phyloP scores from a whole-genome alignment of 2,797 vertebrate genomes.

The Discoglossus pictus region DNA sequence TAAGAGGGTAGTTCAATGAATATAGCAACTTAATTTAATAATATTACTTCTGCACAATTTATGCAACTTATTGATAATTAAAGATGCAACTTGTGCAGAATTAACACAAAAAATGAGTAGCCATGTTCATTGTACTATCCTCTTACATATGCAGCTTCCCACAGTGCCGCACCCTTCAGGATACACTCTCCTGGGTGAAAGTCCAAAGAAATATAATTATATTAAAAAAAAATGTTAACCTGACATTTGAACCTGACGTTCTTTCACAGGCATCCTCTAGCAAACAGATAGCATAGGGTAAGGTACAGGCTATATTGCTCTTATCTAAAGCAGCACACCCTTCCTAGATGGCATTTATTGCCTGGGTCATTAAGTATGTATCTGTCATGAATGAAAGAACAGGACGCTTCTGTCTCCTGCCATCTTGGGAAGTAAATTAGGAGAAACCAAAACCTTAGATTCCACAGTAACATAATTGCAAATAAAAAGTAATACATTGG shows the following conservation, averaged over 20 bases:
- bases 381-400: slow-evolving; percentile 3
- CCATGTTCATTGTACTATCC: too few relatives aligned
- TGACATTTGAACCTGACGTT: slow-evolving; percentile 11
- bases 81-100: too few relatives aligned
- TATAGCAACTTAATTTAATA: too few relatives aligned
- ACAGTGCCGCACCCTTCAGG: background rate
- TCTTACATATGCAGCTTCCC: background rate
- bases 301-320: slow-evolving; percentile 33
- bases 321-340: slow-evolving; percentile 19
- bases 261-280: background rate
- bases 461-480: too few relatives aligned
- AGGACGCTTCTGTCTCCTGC: too few relatives aligned
- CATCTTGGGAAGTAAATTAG: too few relatives aligned
- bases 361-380: slow-evolving; percentile 7
- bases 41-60: too few relatives aligned
- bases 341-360: slow-evolving; percentile 27
- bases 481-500: too few relatives aligned
- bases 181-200: slow-evolving; percentile 17
- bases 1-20: too few relatives aligned
- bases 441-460: too few relatives aligned
- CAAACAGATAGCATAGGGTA: slow-evolving; percentile 39
- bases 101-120: too few relatives aligned
- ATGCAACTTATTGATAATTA: too few relatives aligned
- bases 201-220: slow-evolving; percentile 15
- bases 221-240: slow-evolving; percentile 12